Base-by-base conservation (phyloP, 2,797 vertebrate species). In the Bradypodion pumilum region DNA sequence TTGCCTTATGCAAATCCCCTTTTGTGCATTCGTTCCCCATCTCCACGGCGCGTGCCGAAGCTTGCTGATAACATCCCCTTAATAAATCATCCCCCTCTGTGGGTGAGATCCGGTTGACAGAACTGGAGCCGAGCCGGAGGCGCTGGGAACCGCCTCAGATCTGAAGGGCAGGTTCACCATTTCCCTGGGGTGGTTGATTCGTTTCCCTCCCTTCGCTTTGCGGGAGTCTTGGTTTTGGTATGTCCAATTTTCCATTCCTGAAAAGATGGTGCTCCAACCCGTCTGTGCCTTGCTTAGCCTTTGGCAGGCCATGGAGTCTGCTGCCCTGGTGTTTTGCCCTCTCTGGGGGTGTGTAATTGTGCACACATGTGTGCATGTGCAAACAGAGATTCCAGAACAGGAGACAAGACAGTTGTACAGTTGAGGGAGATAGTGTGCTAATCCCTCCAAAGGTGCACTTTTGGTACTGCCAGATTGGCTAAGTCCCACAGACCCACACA, bases 91-190 rank as follows among this genome's bases (percentile, higher is more conserved):
- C 44, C n/a, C 65, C 69, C 1, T 32, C 59, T 5, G 37, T 65
- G 2, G 21, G 2, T 5, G 60, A 59, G 82, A n/a, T 0, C 25
- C 70, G 0, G 1, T 40, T 5, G 29, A 49, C 1, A 70, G 82
- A 81, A 77, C 75, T 1, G 0, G 3, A 69, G 65, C 89, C 86
- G 9, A 19, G 80, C 76, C 80, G 1, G 6, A 0, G 0, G 35
- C 63, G 23, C 5, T 16, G 37, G 6, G 49, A 46, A 32, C 27
- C 0, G 0, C 63, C 66, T 32, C 42, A 2, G 4, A 2, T n/a
- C 81, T 5, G 29, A 77, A 2, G 13, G 82, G 9, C 0, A 0
- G 23, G 44, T 35, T 74, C 75, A 0, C 4, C 12, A 63, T 78
- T 49, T 49, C 46, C 79, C 80, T 35, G 37, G 16, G 23, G 76